Conservation (phyloP, 1,140 invertebrate genomes). For the Drosophila navojoa region DNA sequence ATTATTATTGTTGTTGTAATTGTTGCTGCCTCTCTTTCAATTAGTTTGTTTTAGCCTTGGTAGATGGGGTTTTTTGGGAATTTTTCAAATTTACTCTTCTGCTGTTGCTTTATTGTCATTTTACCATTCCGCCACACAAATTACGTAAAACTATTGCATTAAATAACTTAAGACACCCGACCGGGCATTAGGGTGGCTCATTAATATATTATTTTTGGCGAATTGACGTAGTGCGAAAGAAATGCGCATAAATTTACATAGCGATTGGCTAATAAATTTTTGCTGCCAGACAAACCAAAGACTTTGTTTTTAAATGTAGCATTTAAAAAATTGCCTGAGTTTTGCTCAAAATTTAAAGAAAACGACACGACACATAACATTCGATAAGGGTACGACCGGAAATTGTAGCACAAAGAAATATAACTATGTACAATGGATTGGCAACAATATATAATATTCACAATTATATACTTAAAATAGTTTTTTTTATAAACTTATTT, state of each 20-base stretch:
- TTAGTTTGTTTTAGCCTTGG: constrained; percentile 40
- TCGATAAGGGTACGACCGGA: constrained; percentile 59
- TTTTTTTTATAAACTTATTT: constrained; percentile 1
- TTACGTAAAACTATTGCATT: constrained; percentile 50
- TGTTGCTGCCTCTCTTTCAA: constrained; percentile 9
- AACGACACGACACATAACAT: constrained; percentile 56
- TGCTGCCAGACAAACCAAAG: constrained; percentile 35
- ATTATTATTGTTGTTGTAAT: constrained; percentile 31
- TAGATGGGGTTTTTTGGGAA: constrained; percentile 3
- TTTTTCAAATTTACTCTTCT: neutral
- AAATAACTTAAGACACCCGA: constrained; percentile 34
- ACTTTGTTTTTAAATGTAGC: constrained; percentile 31
- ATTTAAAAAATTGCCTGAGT: constrained; percentile 18
- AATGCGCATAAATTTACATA: constrained; percentile 45
- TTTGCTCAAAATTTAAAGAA: constrained; percentile 40
- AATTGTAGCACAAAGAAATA: constrained; percentile 45
- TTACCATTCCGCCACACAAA: constrained; percentile 29
- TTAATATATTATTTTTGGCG: constrained; percentile 9
- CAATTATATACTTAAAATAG: constrained; percentile 27
- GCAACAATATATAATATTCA: constrained; percentile 33
- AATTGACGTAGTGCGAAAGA: constrained; percentile 27
- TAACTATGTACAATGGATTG: constrained; percentile 20
- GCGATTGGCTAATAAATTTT: constrained; percentile 48
- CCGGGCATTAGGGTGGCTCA: constrained; percentile 28
- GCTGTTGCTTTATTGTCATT: constrained; percentile 19